Evolutionary conservation across 2,113 vertebrate genomes (phyloP).

Genomic region (Tyto alba): DNA sequence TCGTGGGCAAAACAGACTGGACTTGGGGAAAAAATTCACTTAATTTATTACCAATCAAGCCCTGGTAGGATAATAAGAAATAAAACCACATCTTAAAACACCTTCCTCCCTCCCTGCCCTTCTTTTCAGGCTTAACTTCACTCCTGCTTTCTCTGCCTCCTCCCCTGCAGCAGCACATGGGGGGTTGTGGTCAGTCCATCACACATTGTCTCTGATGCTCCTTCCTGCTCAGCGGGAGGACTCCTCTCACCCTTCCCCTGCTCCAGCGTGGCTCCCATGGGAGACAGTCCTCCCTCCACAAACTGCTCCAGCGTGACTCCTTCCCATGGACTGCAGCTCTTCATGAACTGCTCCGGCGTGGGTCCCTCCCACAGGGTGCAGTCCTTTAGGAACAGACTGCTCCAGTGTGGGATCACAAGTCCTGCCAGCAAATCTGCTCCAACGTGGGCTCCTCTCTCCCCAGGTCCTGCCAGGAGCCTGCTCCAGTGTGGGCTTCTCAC

Average conservation of each 20-base stretch:
- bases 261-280: neutral
- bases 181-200: neutral
- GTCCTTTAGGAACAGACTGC: neutral
- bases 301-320: no score
- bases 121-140: neutral
- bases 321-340: neutral
- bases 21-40: neutral
- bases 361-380: neutral
- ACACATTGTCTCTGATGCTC: neutral
- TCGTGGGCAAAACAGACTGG: neutral
- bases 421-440: neutral
- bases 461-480: neutral
- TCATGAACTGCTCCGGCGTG: neutral
- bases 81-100: neutral
- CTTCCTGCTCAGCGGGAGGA: neutral
- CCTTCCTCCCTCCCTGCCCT: neutral
- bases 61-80: neutral
- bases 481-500: neutral
- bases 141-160: neutral
- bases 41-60: neutral
- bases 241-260: neutral
- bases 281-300: neutral
- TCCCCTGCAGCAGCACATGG: neutral
- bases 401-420: neutral
- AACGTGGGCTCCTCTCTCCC: neutral